Base-by-base conservation (phyloP, 2,797 vertebrate species). In the Enteromius radiatus region DNA sequence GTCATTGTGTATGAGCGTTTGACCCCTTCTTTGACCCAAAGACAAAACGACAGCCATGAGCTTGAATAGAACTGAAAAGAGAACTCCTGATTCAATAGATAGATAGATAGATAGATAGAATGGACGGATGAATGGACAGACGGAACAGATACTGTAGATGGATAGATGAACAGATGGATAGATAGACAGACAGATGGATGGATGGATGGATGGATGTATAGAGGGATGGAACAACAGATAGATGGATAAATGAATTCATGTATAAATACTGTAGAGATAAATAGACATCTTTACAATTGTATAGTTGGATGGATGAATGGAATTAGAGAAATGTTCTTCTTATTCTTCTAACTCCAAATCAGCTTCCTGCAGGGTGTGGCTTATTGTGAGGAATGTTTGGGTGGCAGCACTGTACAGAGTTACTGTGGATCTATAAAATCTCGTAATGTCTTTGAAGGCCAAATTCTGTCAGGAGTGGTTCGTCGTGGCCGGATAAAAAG, bases 401-500 rank as follows among this genome's bases (percentile, higher is more conserved):
- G 19, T 33, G 43, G 36, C 61, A 64, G 28, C 36, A 9, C 15
- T 61, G 14, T 56, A 38, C 70, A 2, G 5, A 33, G 23, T 63
- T 43, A 47, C 47, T 63, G 54, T 70, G 10, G 6, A 79, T 70
- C 28, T 84, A 11, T 76, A 76, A 77, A 76, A 33, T 3, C 74
- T 49, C 41, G 36, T 59, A n/a, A 70, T 65, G 80, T 82, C 89
- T 82, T 86, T 88, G 77, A 88, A 86, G 85, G 88, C 86, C 56
- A 78, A 76, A 84, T 49, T 70, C 81, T 89, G 89, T 92, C 91
- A 89, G 80, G 79, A 91, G 85, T 89, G 80, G 88, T 90, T 84
- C 85, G 86, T 76, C 84, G 83, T n/a, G 76, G 59, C 85, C 78
- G 23, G 86, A 90, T 91, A 89, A 93, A 87, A 81, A 76, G 78